Evolutionary conservation across 2,888 invertebrate species (phyloP), one percentile per base, ranked within the genome.

Genomic region (Emmelina monodactyla): DNA sequence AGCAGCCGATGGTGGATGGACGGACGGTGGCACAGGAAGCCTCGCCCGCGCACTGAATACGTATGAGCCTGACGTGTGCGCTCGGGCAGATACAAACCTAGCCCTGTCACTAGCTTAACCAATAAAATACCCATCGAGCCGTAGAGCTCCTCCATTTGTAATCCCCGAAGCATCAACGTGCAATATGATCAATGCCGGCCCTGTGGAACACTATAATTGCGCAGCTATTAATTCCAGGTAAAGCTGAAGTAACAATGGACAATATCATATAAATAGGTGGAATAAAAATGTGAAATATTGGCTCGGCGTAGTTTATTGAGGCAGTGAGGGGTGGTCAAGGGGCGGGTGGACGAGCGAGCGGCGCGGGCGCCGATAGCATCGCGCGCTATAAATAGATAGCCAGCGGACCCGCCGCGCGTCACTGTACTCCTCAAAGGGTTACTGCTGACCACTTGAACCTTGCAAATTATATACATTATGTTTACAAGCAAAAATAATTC

Each of bases 341-440:
- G 70, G 72, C 72, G 71, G 69, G 69, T 55, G 61, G 58, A 60
- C 61, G 65, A 61, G 64, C 62, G 64, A 55, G 62, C 60, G 55
- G 55, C 53, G 51, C 56, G 51, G 56, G 53, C 50, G 25, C 57
- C 57, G 76, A 76, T 78, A 75, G 60, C 65, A 76, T 76, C 78
- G 62, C 50, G 50, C 34, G 55, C 76, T 79, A 79, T 75, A 78
- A 79, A 79, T 79, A 79, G 78, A 65, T 57, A 51, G 57, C 61
- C 51, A 54, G 59, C 66, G 58, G 71, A 78, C 73, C 72, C 78
- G 62, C 68, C 65, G 58, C 63, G 58, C 70, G 58, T 59, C 68
- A 61, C 59, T 55, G 51, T 52, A 51, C 53, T 53, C 59, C 56
- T 58, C 55, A 50, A 59, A 67, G 64, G 65, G 63, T 54, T 63